Base-by-base conservation (phyloP, 2,888 invertebrate genomes). In the Marasmarcha lunaedactyla region DNA sequence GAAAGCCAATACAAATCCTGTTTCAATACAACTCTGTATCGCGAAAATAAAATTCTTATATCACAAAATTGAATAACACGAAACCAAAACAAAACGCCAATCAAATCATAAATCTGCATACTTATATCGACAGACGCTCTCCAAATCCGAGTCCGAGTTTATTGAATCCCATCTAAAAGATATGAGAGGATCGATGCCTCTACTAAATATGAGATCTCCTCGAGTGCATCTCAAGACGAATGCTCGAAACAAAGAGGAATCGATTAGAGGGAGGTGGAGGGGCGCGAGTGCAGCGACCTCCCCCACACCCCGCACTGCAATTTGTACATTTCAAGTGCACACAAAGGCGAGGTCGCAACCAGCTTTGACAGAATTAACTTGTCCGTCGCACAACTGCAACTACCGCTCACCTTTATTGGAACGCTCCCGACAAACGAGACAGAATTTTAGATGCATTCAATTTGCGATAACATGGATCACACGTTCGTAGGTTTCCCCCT, bases 261-360 rank as follows among this genome's bases (percentile, higher is more conserved):
- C 79, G 78, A 79, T 76, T 76, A 66, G 59, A 68, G 67, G 64
- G 64, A 61, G 55, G 56, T 69, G 60, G 65, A 62, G 67, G 64
- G 63, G 65, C 61, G 63, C 59, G 61, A 71, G 72, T 73, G 71
- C 73, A 72, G 63, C 69, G 73, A 71, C 76, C 77, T 71, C 69
- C 70, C 66, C 69, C 51, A 54, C 69, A 66, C 70, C 51, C 54
- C 65, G 59, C 73, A 67, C 68, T 79, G 84, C 79, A 81, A 83
- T 81, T 83, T 81, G 81, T 83, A 79, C 81, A 78, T 81, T 81
- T 83, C 79, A 81, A 83, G 78, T 78, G 74, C 77, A 76, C 70
- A 79, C 79, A 81, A 81, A 83, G 74, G 74, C 77, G 62, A 71
- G 77, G 72, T 77, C 74, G 72, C 71, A 66, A 64, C 66, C 58